Conservation (phyloP, 2,797 vertebrate genomes). For the Apogon talboti region DNA sequence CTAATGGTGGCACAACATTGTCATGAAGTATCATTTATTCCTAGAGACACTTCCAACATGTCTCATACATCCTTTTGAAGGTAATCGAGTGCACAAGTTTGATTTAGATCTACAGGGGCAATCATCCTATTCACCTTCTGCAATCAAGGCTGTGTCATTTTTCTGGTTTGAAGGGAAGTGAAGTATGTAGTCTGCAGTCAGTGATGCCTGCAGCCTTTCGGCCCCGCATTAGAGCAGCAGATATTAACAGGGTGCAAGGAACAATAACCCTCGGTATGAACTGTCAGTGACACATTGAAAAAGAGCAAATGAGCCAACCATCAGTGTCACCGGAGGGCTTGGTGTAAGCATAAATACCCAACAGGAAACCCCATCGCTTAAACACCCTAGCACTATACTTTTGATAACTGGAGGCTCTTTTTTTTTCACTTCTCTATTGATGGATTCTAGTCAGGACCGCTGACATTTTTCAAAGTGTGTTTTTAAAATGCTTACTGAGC, state of each 20-base stretch:
- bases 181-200: constrained; percentile 49
- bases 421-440: constrained; percentile 28
- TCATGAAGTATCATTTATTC: constrained; percentile 52
- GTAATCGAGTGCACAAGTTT: constrained; percentile 55
- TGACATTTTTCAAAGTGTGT: constrained; percentile 47
- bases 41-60: constrained; percentile 50
- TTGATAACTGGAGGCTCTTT: constrained; percentile 10
- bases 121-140: constrained; percentile 64
- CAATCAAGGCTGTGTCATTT: constrained; percentile 57
- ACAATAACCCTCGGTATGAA: constrained; percentile 56
- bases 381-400: constrained; percentile 26
- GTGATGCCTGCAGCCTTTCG: constrained; percentile 56
- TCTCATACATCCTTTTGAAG: constrained; percentile 56
- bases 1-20: constrained; percentile 53
- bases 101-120: constrained; percentile 64
- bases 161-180: constrained; percentile 55
- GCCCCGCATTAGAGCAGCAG: constrained; percentile 51
- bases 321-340: constrained; percentile 53
- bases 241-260: constrained; percentile 65
- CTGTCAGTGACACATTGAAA: constrained; percentile 56
- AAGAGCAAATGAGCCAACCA: constrained; percentile 61
- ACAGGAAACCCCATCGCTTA: constrained; percentile 2
- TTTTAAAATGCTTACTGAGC: constrained; percentile 59
- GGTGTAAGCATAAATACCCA: constrained; percentile 50
- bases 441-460: constrained; percentile 14